Evolutionary conservation across 2,797 vertebrate genomes (phyloP).

Genomic region (Thalassophryne amazonica): DNA sequence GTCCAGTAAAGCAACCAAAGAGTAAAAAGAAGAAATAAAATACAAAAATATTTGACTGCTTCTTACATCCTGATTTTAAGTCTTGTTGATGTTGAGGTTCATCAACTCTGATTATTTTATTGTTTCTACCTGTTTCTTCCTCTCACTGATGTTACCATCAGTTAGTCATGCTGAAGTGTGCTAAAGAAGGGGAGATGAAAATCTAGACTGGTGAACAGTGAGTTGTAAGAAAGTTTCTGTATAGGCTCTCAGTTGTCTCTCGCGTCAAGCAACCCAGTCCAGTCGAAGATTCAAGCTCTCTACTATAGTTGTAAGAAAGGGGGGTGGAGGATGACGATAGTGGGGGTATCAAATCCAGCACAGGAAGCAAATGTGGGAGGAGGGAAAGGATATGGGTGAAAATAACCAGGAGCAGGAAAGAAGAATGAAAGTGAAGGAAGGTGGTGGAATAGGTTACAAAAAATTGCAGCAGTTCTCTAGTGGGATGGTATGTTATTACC

Average conservation of each 20-base stretch:
- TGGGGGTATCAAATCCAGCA: constrained; percentile 12
- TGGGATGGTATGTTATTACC: not conserved
- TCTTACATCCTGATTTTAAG: constrained; percentile 6
- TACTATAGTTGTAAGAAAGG: too few species aligned
- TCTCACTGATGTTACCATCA: constrained; percentile 26
- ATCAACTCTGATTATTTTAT: constrained; percentile 37
- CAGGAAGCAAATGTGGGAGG: constrained; percentile 28
- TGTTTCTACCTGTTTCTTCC: constrained; percentile 58
- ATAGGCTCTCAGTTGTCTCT: too few species aligned
- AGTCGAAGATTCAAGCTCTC: too few species aligned
- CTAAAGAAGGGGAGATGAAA: constrained; percentile 32
- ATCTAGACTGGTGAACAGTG: constrained; percentile 16
- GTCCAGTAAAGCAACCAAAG: not conserved
- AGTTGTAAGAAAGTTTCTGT: too few species aligned
- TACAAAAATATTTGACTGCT: not conserved
- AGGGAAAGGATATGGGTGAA: constrained; percentile 30
- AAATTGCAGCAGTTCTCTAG: not conserved
- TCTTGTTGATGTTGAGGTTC: not conserved
- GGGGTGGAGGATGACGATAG: constrained; percentile 2
- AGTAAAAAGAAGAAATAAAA: not conserved
- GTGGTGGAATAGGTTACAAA: constrained; percentile 9
- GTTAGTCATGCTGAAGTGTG: constrained; percentile 40
- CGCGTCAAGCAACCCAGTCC: too few species aligned
- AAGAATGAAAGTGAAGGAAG: constrained; percentile 26
- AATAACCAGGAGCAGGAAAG: constrained; percentile 26